Base-by-base conservation (phyloP, 2,888 invertebrate genomes). In the Epicampocera succincta region DNA sequence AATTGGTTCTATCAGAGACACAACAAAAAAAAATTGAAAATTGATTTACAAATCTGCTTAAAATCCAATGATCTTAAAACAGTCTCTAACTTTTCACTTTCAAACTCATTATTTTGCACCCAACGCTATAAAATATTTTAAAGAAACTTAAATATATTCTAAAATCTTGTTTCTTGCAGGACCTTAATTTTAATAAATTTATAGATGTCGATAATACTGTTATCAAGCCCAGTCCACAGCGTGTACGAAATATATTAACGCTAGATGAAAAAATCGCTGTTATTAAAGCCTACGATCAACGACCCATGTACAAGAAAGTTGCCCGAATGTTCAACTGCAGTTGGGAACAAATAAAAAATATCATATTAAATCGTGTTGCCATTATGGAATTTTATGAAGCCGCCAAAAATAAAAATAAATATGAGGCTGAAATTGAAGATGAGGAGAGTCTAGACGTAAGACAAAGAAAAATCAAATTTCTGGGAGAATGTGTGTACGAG, bases 281-380 rank as follows among this genome's bases (percentile, higher is more conserved):
- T 46, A 90, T 90, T 46, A 84, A 87, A 3, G 90, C 89, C 33
- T 90, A 89, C 74, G 90, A 90, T 56, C 86, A 87, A 17, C 84
- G 87, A 19, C 90, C 90, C 3, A 88, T 89, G 86, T 90, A 90
- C 68, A 90, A 89, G 46, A 89, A 89, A 79, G 87, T 90, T 8
- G 90, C 90, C 0, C 87, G 87, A 66, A 88, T 87, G 82, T 90
- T 90, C 74, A 88, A 89, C 56, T 90, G 90, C 68, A 89, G 90
- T 73, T 89, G 89, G 88, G 90, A 90, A 66, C 90, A 90, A 84
- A 89, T 90, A 65, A 90, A 89, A 72, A 90, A 87, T 77, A 89
- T 90, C 9, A 84, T 90, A 0, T 48, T 83, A 3, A 89, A 90
- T 77, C 87, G 90, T 2, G 87, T 87, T 3, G 86, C 88, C 13